These are phyloP conservation scores for Chamaea fasciata DNA, from an alignment of 2,113 vertebrate species.

Conservation along the genomic window DNA sequence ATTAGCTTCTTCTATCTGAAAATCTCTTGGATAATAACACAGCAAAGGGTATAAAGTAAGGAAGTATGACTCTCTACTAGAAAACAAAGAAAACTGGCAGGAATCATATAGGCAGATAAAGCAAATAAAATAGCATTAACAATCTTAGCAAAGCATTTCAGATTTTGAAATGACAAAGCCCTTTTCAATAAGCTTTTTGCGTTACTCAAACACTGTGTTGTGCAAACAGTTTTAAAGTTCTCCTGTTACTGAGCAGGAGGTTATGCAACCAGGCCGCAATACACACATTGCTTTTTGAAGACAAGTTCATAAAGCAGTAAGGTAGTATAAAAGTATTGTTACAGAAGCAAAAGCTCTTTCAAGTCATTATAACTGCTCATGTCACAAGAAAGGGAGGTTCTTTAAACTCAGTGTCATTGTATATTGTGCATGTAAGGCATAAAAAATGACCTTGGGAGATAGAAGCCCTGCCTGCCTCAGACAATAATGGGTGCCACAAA, in stretches of 20 bases:
- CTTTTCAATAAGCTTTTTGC: not conserved
- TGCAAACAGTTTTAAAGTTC: conserved; percentile 16
- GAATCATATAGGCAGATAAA: not conserved
- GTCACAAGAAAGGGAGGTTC: not conserved
- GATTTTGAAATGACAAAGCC: conserved; percentile 14
- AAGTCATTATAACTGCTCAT: not conserved
- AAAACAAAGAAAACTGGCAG: not conserved
- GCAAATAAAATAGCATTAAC: not conserved
- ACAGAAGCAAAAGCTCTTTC: not conserved
- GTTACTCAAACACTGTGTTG: not conserved
- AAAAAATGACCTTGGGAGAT: not conserved
- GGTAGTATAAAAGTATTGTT: not conserved
- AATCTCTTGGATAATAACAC: not conserved
- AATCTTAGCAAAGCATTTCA: not conserved
- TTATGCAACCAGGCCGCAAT: not conserved
- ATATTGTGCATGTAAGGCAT: not conserved
- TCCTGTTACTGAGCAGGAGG: not conserved
- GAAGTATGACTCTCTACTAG: not conserved
- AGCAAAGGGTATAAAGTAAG: not conserved
- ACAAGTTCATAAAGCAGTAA: not conserved
- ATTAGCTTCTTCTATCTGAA: not conserved
- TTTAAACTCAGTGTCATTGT: not conserved
- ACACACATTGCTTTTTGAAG: not conserved
- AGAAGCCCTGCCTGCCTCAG: not conserved
- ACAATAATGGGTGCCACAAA: not conserved